Percentiles rank a stretch among this genome's conserved stretches.
Evolutionary conservation across 2,888 invertebrate species (phyloP).

Genomic region (Eilema caniola): DNA sequence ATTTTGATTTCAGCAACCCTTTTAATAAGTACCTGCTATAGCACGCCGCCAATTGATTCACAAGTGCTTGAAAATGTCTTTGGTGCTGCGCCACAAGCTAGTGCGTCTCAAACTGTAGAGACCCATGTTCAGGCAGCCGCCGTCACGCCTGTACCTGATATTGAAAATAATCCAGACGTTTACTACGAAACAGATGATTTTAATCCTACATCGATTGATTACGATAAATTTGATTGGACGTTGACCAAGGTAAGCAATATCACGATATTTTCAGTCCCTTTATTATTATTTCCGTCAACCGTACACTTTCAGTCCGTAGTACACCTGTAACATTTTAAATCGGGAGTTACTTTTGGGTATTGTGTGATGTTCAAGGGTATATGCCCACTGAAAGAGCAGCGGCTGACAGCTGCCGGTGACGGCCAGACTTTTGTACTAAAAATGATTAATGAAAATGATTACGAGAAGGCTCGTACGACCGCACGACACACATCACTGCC

Average conservation of each 20-base stretch:
- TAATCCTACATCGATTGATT: constrained; percentile 64
- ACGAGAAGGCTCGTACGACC: too few species aligned
- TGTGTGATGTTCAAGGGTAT: too few species aligned
- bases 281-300: too few species aligned
- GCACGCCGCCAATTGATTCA: constrained; percentile 48
- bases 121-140: constrained; percentile 56
- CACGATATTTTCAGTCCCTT: not conserved
- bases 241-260: constrained; percentile 85
- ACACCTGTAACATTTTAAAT: too few species aligned
- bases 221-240: constrained; percentile 90
- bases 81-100: constrained; percentile 45
- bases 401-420: too few species aligned
- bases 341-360: too few species aligned
- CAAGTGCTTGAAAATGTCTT: constrained; percentile 63
- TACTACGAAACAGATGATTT: constrained; percentile 67
- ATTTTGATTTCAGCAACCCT: constrained; percentile 49
- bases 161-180: constrained; percentile 62
- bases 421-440: too few species aligned
- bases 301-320: too few species aligned
- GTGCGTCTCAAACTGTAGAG: constrained; percentile 16
- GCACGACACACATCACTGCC: too few species aligned
- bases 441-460: too few species aligned
- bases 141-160: constrained; percentile 56
- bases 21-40: constrained; percentile 46
- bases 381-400: too few species aligned